Percentiles rank a stretch among this genome's conserved stretches.
phyloP scores from a whole-genome alignment of 2,797 vertebrate genomes.

The Anas capensis region DNA sequence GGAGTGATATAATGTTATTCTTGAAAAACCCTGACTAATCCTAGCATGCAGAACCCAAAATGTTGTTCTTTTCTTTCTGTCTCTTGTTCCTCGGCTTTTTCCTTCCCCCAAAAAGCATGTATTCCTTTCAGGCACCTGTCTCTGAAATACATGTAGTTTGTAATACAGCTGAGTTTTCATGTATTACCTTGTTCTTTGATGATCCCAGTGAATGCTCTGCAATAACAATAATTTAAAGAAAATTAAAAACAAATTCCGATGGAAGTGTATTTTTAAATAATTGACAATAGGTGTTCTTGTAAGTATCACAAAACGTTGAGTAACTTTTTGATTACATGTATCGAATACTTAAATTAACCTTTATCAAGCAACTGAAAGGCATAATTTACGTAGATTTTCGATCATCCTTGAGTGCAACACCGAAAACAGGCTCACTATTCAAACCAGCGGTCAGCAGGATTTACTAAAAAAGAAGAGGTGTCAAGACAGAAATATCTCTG shows the following conservation, averaged over 20 bases:
- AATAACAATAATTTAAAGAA: constrained; percentile 23
- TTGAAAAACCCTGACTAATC: not conserved
- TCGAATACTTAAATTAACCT: too few species aligned
- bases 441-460: not conserved
- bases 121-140: not conserved
- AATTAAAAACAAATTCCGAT: not conserved
- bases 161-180: not conserved
- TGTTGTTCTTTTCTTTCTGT: not conserved
- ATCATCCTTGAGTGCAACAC: not conserved
- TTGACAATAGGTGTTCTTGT: fast-evolving
- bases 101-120: fast-evolving
- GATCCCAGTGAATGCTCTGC: constrained; percentile 89
- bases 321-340: not conserved
- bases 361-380: not conserved
- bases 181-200: constrained; percentile 92
- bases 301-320: not conserved
- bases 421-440: not conserved
- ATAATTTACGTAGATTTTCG: not conserved
- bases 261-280: not conserved
- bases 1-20: not conserved
- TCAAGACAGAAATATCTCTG: not conserved
- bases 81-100: not conserved
- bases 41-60: not conserved
- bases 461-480: not conserved
- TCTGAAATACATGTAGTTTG: not conserved